A percentile compares a stretch with the other conserved stretches of the same genome.
Evolutionary conservation across 2,797 vertebrate genomes (phyloP).

Genomic region (Muscicapa comitata): DNA sequence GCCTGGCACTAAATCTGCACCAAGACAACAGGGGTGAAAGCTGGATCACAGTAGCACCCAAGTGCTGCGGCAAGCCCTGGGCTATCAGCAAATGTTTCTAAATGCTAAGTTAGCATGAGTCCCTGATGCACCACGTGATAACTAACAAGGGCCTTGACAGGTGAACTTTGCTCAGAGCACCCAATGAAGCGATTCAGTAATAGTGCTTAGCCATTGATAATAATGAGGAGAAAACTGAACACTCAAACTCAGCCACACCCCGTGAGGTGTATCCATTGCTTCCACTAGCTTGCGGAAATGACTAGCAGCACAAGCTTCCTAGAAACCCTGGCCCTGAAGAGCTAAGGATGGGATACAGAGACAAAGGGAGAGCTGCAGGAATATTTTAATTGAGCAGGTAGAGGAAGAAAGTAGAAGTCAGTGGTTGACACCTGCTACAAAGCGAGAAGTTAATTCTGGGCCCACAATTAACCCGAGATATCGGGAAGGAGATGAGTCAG

Average conservation of each 20-base stretch:
- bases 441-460: constrained; percentile 21
- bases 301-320: constrained; percentile 29
- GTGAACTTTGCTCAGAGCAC: neutral
- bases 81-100: constrained; percentile 18
- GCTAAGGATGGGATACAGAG: constrained; percentile 6
- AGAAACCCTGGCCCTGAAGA: neutral
- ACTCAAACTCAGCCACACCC: neutral
- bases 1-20: neutral
- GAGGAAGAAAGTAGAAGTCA: neutral
- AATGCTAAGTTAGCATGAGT: neutral
- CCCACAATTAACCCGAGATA: constrained; percentile 24
- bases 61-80: neutral
- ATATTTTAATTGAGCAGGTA: constrained; percentile 19
- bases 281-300: neutral
- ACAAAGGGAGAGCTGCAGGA: constrained; percentile 18
- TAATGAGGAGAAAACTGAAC: neutral
- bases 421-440: constrained; percentile 15
- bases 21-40: neutral
- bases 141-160: neutral
- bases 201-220: neutral
- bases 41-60: neutral
- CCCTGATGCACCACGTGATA: neutral
- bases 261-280: neutral
- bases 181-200: neutral
- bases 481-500: constrained; percentile 5